Evolutionary conservation across 2,113 vertebrate species (phyloP).

Genomic region (Alethe diademata): DNA sequence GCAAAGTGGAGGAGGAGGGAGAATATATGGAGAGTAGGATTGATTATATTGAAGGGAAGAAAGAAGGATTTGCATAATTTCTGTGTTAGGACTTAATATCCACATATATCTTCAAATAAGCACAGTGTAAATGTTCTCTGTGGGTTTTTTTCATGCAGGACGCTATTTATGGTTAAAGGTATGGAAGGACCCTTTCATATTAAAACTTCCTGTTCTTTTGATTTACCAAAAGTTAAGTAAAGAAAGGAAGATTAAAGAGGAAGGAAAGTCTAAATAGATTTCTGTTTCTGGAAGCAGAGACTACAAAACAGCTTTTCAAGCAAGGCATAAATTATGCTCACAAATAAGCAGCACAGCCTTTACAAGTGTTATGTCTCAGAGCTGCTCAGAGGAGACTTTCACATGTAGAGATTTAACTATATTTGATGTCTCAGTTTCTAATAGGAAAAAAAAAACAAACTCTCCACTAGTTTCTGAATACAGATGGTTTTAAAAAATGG

Average conservation of each 20-base stretch:
- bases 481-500: not conserved
- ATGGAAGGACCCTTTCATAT: conserved; percentile 29
- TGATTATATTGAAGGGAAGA: not conserved
- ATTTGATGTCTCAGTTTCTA: not conserved
- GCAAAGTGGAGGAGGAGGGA: not conserved
- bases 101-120: not conserved
- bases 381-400: not conserved
- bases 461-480: not conserved
- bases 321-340: conserved; percentile 31
- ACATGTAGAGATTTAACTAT: not conserved
- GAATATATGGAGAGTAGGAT: not conserved
- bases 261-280: conserved; percentile 29
- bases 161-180: not conserved
- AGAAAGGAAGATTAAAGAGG: conserved; percentile 53
- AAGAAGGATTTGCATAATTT: conserved; percentile 23
- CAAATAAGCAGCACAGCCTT: conserved; percentile 6
- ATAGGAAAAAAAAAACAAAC: not conserved
- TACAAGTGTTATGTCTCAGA: not conserved
- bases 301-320: conserved; percentile 54
- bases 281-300: conserved; percentile 38
- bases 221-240: conserved; percentile 33
- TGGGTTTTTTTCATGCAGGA: not conserved
- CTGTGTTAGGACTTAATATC: not conserved
- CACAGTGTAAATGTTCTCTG: not conserved
- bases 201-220: conserved; percentile 51